Evolutionary conservation across 2,113 vertebrate species (phyloP), one percentile per base, ranked within the genome.

Genomic region (Butorides virescens): DNA sequence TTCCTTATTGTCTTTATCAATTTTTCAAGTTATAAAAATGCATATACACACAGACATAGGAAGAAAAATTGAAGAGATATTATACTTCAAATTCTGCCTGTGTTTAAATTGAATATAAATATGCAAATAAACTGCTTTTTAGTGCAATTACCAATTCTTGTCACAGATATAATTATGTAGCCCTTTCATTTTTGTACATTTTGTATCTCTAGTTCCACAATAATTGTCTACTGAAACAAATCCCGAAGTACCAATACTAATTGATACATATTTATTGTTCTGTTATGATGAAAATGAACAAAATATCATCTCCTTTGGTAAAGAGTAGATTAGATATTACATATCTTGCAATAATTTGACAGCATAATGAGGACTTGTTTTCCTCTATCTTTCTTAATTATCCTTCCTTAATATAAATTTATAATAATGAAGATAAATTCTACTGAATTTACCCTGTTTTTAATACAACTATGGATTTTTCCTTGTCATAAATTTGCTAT

Each of bases 371-470:
- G 76, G n/a, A 37, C 5, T 95, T 93, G 32, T 21, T 86, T 84
- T 85, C 58, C 62, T 92, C 93, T 50, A 53, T 76, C 67, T 91
- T 93, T 95, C 80, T 66, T 97, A 94, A 96, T 95, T 95, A 95
- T 82, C 36, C 66, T 61, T 73, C 34, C 59, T 90, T 96, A 47
- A 90, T 90, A 73, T 36, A 95, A 97, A 44, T 44, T 44, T 44
- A 44, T 44, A 44, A 44, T 44, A 44, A 97, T 88, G 63, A 95
- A 75, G 87, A 96, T 74, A 71, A 94, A 85, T 76, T 90, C 88
- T 93, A 74, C 50, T 85, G 53, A 49, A 2, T 95, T 88, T 96
- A 93, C 7, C 16, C 55, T 86, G 23, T 17, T 95, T 96, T 86
- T 83, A 63, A 86, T 93, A 84, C 94, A 92, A 95, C 36, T 49